Percentiles rank a stretch among this genome's conserved stretches.
Conservation (phyloP, 2,113 vertebrate species). For the Colaptes auratus region DNA sequence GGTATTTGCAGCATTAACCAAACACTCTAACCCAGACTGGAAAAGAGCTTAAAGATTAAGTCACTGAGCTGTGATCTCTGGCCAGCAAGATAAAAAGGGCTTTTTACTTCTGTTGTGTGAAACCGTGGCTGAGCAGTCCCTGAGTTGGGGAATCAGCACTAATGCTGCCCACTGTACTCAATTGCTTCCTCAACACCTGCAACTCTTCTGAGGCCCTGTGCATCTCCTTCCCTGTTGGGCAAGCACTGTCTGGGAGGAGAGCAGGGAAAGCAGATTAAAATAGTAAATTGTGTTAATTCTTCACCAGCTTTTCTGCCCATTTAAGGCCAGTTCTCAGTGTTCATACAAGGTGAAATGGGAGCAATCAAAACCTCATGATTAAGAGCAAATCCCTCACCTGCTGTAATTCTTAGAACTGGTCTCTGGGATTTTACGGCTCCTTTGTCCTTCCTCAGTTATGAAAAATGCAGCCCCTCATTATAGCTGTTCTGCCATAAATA, state of each 20-base stretch:
- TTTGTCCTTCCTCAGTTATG: neutral
- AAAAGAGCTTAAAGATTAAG: neutral
- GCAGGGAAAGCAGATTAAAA: neutral
- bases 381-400: neutral
- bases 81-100: neutral
- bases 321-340: neutral
- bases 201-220: fast-evolving
- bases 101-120: neutral
- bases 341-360: neutral
- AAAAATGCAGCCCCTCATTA: neutral
- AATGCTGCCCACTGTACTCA: fast-evolving
- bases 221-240: neutral
- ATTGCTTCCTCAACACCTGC: neutral
- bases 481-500: too few relatives aligned
- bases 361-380: neutral
- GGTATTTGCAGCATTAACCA: neutral
- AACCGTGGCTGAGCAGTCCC: neutral
- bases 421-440: neutral
- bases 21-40: neutral
- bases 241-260: neutral
- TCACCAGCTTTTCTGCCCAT: neutral
- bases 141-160: neutral
- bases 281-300: neutral
- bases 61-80: neutral
- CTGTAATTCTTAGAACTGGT: neutral